Base-by-base conservation (phyloP, 2,797 vertebrate species). In the Tauraco hartlaubi region DNA sequence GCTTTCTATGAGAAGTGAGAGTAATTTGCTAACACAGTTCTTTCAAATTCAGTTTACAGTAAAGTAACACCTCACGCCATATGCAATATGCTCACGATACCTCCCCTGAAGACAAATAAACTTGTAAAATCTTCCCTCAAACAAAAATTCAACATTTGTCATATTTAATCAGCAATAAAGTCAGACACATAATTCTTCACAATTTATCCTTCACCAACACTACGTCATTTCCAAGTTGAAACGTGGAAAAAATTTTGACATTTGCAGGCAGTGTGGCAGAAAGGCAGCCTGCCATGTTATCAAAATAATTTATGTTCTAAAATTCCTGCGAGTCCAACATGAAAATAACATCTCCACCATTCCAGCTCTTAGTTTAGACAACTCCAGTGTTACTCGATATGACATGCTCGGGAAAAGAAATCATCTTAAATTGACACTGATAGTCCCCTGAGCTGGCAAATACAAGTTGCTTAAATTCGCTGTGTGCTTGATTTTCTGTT, bases 271-370 rank as follows among this genome's bases (percentile, higher is more conserved):
- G 92, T 94, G 77, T 84, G 92, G 84, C 95, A 89, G 96, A 89
- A 97, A 97, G 95, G 85, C 96, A 97, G 88, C 61, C 84, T 94
- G 95, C 93, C 94, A 95, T 35, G 91, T 92, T 97, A 97, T 96
- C 95, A 97, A 93, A 98, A 92, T 97, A 97, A 98, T 97, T 97
- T 97, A 98, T 97, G 91, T 85, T 92, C 91, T 93, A 95, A 94
- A 97, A 96, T 98, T 97, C 96, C 94, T 95, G 54, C 15, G 91
- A 94, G 85, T 79, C 85, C 71, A 95, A 79, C 82, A 69, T 69
- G 71, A 97, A 96, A 97, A 97, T 68, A 96, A 93, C 94, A 97
- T 92, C 56, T 86, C 74, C 58, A 66, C 69, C 58, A 77, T 79
- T 95, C 82, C 97, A 94, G 84, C 64, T 82, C 96, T 93, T 66